Percentiles rank a stretch among this genome's conserved stretches.
Conservation (phyloP, 2,888 invertebrate species). For the Drosophila antonietae region DNA sequence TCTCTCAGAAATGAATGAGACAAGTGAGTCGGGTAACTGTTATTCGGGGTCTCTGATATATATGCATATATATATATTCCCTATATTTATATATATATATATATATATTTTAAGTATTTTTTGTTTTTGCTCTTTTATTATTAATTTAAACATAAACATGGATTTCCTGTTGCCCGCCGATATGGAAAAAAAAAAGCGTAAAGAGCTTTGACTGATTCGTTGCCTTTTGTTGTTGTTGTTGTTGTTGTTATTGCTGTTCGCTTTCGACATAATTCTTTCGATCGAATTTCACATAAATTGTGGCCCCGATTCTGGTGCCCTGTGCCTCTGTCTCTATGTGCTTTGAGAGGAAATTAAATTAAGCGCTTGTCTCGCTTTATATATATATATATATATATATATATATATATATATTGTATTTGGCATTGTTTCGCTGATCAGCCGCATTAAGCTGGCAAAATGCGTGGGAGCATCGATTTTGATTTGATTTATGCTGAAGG, state of each 20-base stretch:
- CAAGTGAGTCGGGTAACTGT: no score
- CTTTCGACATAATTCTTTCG: constrained; percentile 69
- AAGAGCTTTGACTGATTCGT: constrained; percentile 64
- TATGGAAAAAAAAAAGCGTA: constrained; percentile 64
- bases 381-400: neutral
- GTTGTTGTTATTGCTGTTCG: constrained; percentile 37
- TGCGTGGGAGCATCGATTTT: constrained; percentile 67
- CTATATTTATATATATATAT: constrained; percentile 7
- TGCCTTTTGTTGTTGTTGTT: constrained; percentile 41
- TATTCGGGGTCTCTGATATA: no score
- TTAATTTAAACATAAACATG: constrained; percentile 78
- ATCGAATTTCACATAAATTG: constrained; percentile 75
- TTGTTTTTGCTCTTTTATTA: constrained; percentile 57
- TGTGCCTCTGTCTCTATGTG: constrained; percentile 31
- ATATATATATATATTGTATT: neutral
- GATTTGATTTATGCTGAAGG: constrained; percentile 68
- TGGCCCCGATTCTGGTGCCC: constrained; percentile 43
- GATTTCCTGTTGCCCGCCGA: constrained; percentile 75
- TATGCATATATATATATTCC: constrained; percentile 8
- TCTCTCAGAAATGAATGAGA: no score
- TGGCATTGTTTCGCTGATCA: constrained; percentile 54
- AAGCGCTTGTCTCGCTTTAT: constrained; percentile 64
- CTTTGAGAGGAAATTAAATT: constrained; percentile 63
- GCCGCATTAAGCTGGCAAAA: constrained; percentile 46
- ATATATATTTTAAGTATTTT: constrained; percentile 6